Evolutionary conservation across 2,113 vertebrate species (phyloP).

Genomic region (Chlamydotis undulata): DNA sequence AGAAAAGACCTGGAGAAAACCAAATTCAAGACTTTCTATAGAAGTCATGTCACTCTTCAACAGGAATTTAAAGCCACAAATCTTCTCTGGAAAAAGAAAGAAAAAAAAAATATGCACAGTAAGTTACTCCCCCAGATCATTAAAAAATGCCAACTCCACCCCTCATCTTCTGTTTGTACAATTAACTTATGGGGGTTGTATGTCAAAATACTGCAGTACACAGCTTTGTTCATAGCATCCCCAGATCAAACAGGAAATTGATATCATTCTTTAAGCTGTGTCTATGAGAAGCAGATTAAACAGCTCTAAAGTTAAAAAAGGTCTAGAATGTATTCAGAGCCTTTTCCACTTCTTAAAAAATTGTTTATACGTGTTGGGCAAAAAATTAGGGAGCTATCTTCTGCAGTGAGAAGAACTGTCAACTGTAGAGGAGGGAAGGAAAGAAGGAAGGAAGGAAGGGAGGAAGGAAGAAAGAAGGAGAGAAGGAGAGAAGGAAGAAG

Average conservation of each 20-base stretch:
- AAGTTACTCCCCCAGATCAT: background rate
- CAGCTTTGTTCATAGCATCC: background rate
- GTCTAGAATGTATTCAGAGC: background rate
- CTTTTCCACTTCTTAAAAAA: background rate
- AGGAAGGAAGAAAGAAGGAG: background rate
- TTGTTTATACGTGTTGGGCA: background rate
- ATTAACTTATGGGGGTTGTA: background rate
- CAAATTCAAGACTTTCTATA: background rate
- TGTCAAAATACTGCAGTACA: background rate
- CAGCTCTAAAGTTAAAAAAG: background rate
- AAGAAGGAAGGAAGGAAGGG: too few species aligned
- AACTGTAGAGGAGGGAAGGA: fast-evolving
- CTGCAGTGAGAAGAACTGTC: background rate
- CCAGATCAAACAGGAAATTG: background rate
- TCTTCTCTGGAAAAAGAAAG: background rate
- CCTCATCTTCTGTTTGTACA: background rate
- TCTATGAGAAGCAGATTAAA: background rate
- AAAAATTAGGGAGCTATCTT: background rate
- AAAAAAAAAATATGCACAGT: background rate
- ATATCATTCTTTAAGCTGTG: background rate
- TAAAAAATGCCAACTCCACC: background rate
- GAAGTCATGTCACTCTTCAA: background rate
- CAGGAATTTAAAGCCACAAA: background rate
- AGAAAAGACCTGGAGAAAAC: background rate
- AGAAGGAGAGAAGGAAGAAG: background rate